A percentile compares a stretch with the other conserved stretches of the same genome.
These are phyloP conservation scores for Heliconius hortense DNA, from an alignment of 2,888 invertebrate genomes.

Conservation along the genomic window DNA sequence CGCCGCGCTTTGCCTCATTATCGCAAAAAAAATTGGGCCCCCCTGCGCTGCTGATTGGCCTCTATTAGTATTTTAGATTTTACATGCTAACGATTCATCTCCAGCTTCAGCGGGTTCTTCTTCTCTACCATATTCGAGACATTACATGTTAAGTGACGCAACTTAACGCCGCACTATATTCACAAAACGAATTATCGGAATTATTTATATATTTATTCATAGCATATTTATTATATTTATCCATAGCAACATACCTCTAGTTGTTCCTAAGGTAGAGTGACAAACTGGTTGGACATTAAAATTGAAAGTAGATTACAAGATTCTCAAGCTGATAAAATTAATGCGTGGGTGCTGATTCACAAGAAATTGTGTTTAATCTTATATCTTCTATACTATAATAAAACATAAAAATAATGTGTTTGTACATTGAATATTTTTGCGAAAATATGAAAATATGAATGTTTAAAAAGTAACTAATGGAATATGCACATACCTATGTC, in stretches of 20 bases:
- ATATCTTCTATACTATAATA: no score
- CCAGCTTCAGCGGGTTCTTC: no score
- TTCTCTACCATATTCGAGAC: no score
- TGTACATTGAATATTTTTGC: neutral
- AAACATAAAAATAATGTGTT: neutral
- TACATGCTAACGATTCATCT: no score
- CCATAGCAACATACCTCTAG: neutral
- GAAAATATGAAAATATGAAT: no score
- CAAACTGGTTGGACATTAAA: constrained; percentile 7
- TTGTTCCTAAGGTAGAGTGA: neutral
- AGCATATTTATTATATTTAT: no score
- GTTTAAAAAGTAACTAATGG: no score
- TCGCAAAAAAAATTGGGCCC: neutral
- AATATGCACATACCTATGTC: no score
- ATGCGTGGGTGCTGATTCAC: constrained; percentile 5
- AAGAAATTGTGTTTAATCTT: neutral
- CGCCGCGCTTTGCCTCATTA: neutral
- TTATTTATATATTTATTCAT: no score
- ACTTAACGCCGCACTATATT: neutral
- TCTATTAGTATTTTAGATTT: no score
- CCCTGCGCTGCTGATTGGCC: no score
- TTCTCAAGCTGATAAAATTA: constrained; percentile 12
- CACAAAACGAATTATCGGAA: neutral
- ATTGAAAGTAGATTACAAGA: constrained; percentile 16
- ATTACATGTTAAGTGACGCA: neutral